phyloP scores from a whole-genome alignment of 2,888 invertebrate species.

The Dicycla oo region DNA sequence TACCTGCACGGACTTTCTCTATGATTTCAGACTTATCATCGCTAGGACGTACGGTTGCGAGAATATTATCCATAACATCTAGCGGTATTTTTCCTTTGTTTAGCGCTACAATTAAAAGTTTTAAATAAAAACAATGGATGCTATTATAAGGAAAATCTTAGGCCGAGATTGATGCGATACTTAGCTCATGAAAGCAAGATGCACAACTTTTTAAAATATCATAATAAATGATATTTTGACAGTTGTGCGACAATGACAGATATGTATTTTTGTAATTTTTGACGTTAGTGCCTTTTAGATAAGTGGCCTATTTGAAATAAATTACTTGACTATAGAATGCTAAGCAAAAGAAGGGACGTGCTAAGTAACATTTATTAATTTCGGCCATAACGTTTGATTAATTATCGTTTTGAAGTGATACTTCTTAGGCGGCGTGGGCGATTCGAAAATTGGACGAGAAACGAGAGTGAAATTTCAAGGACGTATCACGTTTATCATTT shows the following conservation, averaged over 20 bases:
- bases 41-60: slow-evolving; percentile 15
- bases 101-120: slow-evolving; percentile 20
- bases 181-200: background rate
- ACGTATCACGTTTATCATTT: too few species aligned
- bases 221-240: background rate
- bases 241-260: too few species aligned
- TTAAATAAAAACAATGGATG: background rate
- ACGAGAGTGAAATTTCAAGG: too few species aligned
- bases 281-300: too few species aligned
- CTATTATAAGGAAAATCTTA: background rate
- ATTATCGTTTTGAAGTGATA: background rate
- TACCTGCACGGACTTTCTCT: slow-evolving; percentile 31
- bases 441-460: too few species aligned
- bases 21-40: slow-evolving; percentile 33
- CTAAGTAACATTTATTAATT: background rate
- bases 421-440: too few species aligned
- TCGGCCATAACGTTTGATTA: too few species aligned
- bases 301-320: too few species aligned
- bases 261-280: too few species aligned
- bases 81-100: slow-evolving; percentile 25
- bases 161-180: background rate
- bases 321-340: too few species aligned
- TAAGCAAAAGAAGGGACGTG: background rate
- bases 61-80: slow-evolving; percentile 30
- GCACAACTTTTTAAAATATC: too few species aligned